phyloP scores from a whole-genome alignment of 2,113 vertebrate genomes.

The Phaethornis superciliosus region DNA sequence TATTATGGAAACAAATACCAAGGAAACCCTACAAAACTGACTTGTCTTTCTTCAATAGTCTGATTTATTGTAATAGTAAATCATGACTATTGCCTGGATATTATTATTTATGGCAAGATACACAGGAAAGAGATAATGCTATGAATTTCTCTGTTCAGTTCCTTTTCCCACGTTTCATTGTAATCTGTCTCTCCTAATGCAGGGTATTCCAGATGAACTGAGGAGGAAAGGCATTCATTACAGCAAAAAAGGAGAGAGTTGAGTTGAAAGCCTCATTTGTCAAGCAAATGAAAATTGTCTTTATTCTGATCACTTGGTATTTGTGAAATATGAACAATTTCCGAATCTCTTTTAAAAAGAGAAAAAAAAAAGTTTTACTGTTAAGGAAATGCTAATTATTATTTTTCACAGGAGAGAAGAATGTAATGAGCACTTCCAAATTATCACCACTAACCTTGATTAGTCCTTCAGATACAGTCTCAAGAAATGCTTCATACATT shows the following conservation, averaged over 20 bases:
- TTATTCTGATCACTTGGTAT: conserved; percentile 31
- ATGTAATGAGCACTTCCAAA: background rate
- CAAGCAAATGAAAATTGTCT: conserved; percentile 47
- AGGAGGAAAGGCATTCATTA: conserved; percentile 5
- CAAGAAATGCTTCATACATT: background rate
- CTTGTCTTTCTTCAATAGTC: background rate
- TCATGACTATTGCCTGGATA: background rate
- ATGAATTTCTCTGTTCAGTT: background rate
- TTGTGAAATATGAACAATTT: conserved; percentile 21
- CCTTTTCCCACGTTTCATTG: background rate
- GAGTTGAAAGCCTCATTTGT: conserved; percentile 47
- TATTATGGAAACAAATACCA: background rate
- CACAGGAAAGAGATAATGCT: background rate
- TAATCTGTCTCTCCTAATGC: background rate
- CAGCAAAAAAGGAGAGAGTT: conserved; percentile 2
- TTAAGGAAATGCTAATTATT: conserved; percentile 22
- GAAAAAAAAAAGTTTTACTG: background rate
- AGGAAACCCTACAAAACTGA: background rate
- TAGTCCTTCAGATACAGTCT: conserved; percentile 28
- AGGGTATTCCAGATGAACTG: background rate
- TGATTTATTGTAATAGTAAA: background rate
- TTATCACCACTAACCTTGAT: conserved; percentile 6
- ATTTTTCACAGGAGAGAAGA: background rate
- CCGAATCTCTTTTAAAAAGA: background rate
- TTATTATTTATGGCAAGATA: background rate